A percentile compares a stretch with the other conserved stretches of the same genome.
phyloP scores from a whole-genome alignment of 2,113 vertebrate genomes.

The Trogon surrucura region DNA sequence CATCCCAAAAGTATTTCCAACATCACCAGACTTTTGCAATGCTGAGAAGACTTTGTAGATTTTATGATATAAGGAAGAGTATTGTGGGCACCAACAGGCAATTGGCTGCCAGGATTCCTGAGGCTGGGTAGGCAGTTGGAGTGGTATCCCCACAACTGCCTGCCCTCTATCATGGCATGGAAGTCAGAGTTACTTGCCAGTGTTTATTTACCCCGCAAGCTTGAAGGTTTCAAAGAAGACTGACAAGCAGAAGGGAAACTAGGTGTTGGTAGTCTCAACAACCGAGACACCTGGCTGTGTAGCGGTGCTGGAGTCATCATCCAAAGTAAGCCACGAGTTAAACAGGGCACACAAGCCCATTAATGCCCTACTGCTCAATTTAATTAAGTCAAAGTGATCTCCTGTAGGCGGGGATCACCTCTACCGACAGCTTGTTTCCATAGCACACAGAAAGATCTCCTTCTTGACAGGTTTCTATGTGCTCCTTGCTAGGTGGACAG shows the following conservation, averaged over 20 bases:
- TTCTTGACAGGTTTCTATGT: rapidly evolving
- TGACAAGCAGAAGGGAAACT: neutral
- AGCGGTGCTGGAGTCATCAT: neutral
- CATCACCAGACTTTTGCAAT: neutral
- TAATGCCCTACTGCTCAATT: neutral
- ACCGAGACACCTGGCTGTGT: rapidly evolving
- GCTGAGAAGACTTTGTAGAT: neutral
- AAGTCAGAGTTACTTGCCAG: neutral
- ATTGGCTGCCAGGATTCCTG: neutral
- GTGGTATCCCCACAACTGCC: neutral
- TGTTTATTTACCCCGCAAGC: neutral
- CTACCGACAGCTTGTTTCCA: neutral
- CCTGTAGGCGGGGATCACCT: neutral
- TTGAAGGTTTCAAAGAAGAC: neutral
- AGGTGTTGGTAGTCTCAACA: neutral
- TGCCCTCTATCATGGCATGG: neutral
- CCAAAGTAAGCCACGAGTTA: neutral
- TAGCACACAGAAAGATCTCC: neutral
- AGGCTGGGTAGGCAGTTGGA: neutral
- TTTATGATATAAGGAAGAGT: neutral
- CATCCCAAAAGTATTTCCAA: neutral
- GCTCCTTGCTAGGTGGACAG: neutral
- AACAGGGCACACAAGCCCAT: neutral
- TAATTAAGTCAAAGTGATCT: neutral
- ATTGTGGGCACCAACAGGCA: neutral